A percentile compares a stretch with the other conserved stretches of the same genome.
These are phyloP conservation scores for Erythrolamprus reginae DNA, from an alignment of 2,113 vertebrate genomes.

Conservation along the genomic window DNA sequence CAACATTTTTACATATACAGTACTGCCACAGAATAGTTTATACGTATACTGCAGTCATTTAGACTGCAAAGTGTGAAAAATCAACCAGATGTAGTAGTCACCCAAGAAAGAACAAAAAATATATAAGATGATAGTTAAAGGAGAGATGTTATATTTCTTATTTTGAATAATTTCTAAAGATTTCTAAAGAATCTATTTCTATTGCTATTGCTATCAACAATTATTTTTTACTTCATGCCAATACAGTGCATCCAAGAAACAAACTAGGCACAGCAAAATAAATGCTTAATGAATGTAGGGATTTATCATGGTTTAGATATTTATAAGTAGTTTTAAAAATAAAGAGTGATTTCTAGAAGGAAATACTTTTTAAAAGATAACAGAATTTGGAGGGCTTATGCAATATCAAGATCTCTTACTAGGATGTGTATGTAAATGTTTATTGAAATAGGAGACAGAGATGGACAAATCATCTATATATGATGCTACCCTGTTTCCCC, in stretches of 20 bases:
- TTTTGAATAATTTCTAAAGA: not conserved
- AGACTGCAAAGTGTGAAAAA: not conserved
- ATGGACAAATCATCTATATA: not conserved
- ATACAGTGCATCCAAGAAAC: not conserved
- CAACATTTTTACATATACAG: conserved; percentile 42
- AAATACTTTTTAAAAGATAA: not conserved
- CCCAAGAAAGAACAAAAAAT: not conserved
- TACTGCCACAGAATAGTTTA: not conserved
- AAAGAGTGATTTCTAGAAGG: not conserved
- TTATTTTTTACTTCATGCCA: not conserved
- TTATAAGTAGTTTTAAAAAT: not conserved
- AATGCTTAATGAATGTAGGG: not conserved
- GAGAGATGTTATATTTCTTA: not conserved
- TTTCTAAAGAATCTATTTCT: not conserved
- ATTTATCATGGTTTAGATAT: not conserved
- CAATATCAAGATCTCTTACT: not conserved
- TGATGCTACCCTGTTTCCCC: too few relatives aligned
- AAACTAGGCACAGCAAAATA: not conserved
- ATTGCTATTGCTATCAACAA: not conserved
- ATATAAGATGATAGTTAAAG: not conserved
- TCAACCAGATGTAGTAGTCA: not conserved
- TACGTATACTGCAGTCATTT: not conserved
- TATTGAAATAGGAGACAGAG: not conserved
- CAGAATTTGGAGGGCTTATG: not conserved
- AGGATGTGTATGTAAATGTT: not conserved